Evolutionary conservation across 2,888 invertebrate genomes (phyloP).

Genomic region (Drosophila paucipuncta): DNA sequence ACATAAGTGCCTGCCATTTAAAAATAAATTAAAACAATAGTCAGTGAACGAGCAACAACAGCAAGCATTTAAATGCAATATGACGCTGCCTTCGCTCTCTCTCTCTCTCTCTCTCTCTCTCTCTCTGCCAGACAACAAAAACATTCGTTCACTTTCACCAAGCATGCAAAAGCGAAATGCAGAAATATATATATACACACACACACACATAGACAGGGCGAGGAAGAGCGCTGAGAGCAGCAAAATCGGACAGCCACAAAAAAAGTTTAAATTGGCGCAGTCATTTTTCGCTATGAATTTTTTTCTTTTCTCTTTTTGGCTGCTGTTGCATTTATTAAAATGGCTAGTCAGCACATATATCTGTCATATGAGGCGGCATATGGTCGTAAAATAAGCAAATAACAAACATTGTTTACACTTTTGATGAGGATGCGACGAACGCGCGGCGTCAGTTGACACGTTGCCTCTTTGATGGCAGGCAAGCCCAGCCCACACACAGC

Average conservation of each 20-base stretch:
- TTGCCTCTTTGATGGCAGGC: constrained; percentile 70
- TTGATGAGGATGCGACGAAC: constrained; percentile 37
- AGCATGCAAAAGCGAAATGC: constrained; percentile 41
- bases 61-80: constrained; percentile 57
- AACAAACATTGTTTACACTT: constrained; percentile 72
- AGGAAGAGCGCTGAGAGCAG: constrained; percentile 16
- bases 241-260: constrained; percentile 18
- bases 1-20: constrained; percentile 39
- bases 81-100: constrained; percentile 9
- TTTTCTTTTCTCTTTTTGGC: constrained; percentile 17
- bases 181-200: constrained; percentile 1
- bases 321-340: constrained; percentile 54
- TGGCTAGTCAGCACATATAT: constrained; percentile 49
- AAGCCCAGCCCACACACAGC: constrained; percentile 51
- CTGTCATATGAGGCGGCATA: constrained; percentile 20
- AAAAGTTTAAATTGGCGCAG: constrained; percentile 62
- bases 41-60: constrained; percentile 8
- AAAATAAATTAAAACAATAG: constrained; percentile 47
- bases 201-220: constrained; percentile 10
- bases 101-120: neutral
- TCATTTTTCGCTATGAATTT: constrained; percentile 49
- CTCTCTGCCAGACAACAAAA: constrained; percentile 16
- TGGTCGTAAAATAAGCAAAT: constrained; percentile 49
- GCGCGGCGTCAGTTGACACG: constrained; percentile 67
- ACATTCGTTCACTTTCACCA: constrained; percentile 74